Evolutionary conservation across 2,113 vertebrate genomes (phyloP).

Genomic region (Apodemus speciosus): DNA sequence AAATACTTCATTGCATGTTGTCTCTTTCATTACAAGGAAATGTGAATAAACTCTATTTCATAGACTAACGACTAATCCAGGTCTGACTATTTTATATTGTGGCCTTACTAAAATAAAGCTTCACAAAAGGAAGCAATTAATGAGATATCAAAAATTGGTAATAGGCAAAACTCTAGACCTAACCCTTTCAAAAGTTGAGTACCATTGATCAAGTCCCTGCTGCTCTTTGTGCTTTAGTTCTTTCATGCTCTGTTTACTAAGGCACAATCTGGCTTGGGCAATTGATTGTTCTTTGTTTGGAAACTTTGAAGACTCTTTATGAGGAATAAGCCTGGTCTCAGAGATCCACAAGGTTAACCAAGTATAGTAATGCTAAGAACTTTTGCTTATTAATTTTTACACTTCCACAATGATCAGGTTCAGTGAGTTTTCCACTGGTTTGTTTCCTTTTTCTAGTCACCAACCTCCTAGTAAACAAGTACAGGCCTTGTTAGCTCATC

Average conservation of each 20-base stretch:
- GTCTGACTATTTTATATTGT: background rate
- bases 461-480: background rate
- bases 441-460: background rate
- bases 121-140: conserved; percentile 18
- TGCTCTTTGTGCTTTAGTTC: background rate
- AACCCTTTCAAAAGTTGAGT: background rate
- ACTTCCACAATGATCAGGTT: background rate
- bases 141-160: background rate
- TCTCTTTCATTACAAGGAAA: background rate
- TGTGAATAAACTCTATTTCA: background rate
- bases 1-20: background rate
- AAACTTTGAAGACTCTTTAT: background rate
- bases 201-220: background rate
- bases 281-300: conserved; percentile 35
- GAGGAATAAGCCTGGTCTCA: background rate
- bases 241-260: background rate
- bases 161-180: background rate
- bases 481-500: background rate
- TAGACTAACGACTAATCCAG: background rate
- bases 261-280: background rate
- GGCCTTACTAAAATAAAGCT: background rate
- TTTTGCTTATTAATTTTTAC: background rate
- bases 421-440: background rate
- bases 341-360: background rate
- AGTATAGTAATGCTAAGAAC: background rate